Evolutionary conservation across 2,797 vertebrate genomes (phyloP).

Genomic region (Betta splendens): DNA sequence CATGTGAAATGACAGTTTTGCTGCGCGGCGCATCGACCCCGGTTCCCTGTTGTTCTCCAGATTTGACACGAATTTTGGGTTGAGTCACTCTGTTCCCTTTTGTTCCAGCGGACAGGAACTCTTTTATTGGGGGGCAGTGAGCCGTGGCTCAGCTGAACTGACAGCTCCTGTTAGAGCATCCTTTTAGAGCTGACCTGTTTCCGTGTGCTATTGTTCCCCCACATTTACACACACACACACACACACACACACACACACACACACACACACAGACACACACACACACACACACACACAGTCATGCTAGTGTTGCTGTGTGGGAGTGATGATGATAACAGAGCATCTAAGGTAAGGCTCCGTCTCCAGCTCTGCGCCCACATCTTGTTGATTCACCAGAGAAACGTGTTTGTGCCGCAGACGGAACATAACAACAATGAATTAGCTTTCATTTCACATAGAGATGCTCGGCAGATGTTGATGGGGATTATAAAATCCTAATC

Average conservation of each 20-base stretch:
- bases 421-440: constrained; percentile 20
- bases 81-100: constrained; percentile 41
- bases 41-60: constrained; percentile 4
- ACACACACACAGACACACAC: constrained; percentile 27
- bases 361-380: neutral
- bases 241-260: constrained; percentile 24
- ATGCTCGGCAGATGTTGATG: constrained; percentile 57
- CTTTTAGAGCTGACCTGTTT: constrained; percentile 69
- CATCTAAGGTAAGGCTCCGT: neutral
- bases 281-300: no score
- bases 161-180: constrained; percentile 73
- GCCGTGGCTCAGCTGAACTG: constrained; percentile 74
- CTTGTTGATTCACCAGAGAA: constrained; percentile 18
- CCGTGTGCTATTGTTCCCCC: constrained; percentile 55
- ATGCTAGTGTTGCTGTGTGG: constrained; percentile 18
- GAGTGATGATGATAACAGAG: constrained; percentile 20
- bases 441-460: constrained; percentile 44
- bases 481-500: constrained; percentile 69
- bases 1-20: neutral
- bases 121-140: constrained; percentile 69
- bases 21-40: neutral
- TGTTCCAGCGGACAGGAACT: constrained; percentile 54
- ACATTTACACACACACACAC: constrained; percentile 48
- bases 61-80: constrained; percentile 18
- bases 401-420: constrained; percentile 25